Base-by-base conservation (phyloP, 2,888 invertebrate species). In the Carterocephalus palaemon region DNA sequence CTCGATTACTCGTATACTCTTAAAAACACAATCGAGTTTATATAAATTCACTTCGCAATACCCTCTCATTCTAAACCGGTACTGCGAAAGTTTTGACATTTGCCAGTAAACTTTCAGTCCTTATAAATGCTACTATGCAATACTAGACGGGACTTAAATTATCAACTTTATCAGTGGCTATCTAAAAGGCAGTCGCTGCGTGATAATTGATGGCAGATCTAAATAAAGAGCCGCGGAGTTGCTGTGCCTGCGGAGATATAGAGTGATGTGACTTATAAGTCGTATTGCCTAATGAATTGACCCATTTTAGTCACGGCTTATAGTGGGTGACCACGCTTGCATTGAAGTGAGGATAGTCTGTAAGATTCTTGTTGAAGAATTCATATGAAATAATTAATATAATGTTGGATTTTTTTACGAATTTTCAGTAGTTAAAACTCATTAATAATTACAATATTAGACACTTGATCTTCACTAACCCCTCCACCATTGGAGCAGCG, bases 281-380 rank as follows among this genome's bases (percentile, higher is more conserved):
- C 23, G 9, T 8, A 29, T 49, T 49, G 47, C 34, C 19, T 16
- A 40, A 45, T 34, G 22, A 34, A 47, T 45, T 51, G 41, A 47
- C 48, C 48, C 31, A 34, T 41, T 49, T 49, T 46, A 49, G 38
- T 48, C 48, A 41, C 28, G 17, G 28, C 16, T 29, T 41, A 38
- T 45, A 38, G 12, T 9, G 9, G 26, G 40, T 32, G 20, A 9
- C 46, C 32, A 46, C 13, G 36, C 22, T 38, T 22, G 3, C 19
- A 8, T 6, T 32, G n/a, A 3, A 12, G 7, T 13, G 13, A 3
- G 20, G 42, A 34, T 2, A 16, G 1, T 26, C n/a, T n/a, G n/a
- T n/a, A n/a, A n/a, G n/a, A n/a, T 2, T 7, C 5, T 3, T 2
- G 3, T 29, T 28, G 9, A 24, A 4, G 22, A 5, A n/a, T n/a